Conservation (phyloP, 2,797 vertebrate genomes). For the Oreonectes daqikongensis region DNA sequence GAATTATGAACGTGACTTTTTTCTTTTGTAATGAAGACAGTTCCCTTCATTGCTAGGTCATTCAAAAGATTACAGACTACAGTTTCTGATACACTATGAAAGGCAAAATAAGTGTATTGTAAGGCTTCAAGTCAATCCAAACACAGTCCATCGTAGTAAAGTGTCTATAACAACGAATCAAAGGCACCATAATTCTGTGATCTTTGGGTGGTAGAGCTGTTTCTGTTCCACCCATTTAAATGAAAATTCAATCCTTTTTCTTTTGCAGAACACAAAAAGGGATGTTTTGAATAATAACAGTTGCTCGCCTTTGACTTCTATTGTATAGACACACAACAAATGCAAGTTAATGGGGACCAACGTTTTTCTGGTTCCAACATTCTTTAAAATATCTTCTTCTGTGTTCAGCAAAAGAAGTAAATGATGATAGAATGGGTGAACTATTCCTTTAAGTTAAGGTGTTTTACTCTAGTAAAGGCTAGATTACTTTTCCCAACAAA, state of each 20-base stretch:
- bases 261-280: too few relatives aligned
- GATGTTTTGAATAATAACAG: too few relatives aligned
- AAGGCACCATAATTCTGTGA: slow-evolving; percentile 31
- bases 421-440: too few relatives aligned
- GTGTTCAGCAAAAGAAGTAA: too few relatives aligned
- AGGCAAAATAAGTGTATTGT: slow-evolving; percentile 13
- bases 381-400: too few relatives aligned
- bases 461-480: background rate
- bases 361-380: too few relatives aligned
- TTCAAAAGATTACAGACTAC: slow-evolving; percentile 35
- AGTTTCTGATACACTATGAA: slow-evolving; percentile 23
- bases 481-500: background rate
- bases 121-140: slow-evolving; percentile 13
- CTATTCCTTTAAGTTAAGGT: background rate
- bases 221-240: background rate
- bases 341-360: too few relatives aligned
- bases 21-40: slow-evolving; percentile 25
- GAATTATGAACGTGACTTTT: slow-evolving; percentile 54
- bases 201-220: background rate
- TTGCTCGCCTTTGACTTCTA: too few relatives aligned
- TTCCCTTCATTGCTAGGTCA: background rate
- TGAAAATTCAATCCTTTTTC: too few relatives aligned
- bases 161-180: slow-evolving; percentile 21
- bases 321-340: too few relatives aligned
- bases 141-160: slow-evolving; percentile 25